Evolutionary conservation across 2,888 invertebrate genomes (phyloP).

Genomic region (Lochmaea capreae): DNA sequence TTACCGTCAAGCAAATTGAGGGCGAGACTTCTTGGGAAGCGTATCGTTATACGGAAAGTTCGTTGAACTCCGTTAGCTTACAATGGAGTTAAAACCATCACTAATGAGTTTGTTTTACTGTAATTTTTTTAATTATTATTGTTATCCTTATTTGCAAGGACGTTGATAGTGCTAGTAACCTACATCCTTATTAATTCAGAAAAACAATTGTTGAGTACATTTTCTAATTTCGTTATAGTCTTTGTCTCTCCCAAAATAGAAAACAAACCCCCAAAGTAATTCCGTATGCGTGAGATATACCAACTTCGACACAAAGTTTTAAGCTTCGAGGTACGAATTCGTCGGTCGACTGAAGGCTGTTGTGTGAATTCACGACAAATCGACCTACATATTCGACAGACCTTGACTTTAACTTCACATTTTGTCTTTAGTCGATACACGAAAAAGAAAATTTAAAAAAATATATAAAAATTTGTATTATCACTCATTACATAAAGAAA

Average conservation of each 20-base stretch:
- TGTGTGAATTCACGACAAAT: constrained; percentile 7
- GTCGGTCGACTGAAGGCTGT: constrained; percentile 9
- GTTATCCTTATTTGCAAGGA: constrained; percentile 13
- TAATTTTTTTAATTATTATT: constrained; percentile 14
- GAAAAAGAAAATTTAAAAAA: no score
- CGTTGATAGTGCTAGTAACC: constrained; percentile 9
- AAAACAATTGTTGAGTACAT: background rate
- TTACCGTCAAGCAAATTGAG: background rate
- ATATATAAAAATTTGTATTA: no score
- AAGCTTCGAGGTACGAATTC: constrained; percentile 4
- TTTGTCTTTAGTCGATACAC: constrained; percentile 6
- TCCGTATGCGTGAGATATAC: constrained; percentile 10
- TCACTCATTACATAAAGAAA: no score
- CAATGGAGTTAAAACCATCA: background rate
- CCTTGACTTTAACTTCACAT: constrained; percentile 31
- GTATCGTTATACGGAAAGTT: background rate
- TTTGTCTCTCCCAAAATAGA: background rate
- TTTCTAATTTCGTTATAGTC: background rate
- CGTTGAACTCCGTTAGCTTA: background rate
- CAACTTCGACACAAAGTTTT: background rate
- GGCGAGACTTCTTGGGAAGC: background rate
- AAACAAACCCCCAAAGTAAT: constrained; percentile 13
- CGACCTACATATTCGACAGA: constrained; percentile 31
- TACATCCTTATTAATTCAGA: background rate
- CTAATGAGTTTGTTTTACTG: background rate